Percentiles rank a stretch among this genome's conserved stretches.
Evolutionary conservation across 2,888 invertebrate species (phyloP).

Genomic region (Dryobotodes eremita): DNA sequence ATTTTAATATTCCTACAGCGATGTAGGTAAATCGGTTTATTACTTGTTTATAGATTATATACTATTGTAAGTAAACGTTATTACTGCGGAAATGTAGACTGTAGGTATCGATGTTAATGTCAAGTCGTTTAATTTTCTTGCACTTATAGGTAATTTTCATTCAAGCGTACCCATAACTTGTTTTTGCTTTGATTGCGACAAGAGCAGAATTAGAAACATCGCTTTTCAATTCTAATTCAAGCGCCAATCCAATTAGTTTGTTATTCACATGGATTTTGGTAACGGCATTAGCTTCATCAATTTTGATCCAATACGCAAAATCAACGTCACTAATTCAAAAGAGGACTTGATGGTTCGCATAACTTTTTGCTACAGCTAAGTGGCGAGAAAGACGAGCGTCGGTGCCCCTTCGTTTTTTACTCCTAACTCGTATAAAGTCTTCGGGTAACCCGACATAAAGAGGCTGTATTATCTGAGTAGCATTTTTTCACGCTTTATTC

Average conservation of each 20-base stretch:
- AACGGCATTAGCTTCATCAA: neutral
- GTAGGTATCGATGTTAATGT: slow-evolving; percentile 7
- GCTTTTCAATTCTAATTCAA: neutral
- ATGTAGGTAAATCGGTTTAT: slow-evolving; percentile 55
- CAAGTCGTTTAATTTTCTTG: slow-evolving; percentile 10
- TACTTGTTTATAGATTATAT: slow-evolving; percentile 36
- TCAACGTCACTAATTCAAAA: slow-evolving; percentile 9
- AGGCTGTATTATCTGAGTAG: slow-evolving; percentile 12
- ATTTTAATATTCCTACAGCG: slow-evolving; percentile 56
- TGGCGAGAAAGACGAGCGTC: slow-evolving; percentile 33
- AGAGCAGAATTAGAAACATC: neutral
- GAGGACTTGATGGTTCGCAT: slow-evolving; percentile 8
- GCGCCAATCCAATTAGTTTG: slow-evolving; percentile 1
- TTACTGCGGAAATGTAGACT: slow-evolving; percentile 36
- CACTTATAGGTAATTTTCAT: neutral
- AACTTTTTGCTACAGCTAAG: slow-evolving; percentile 34
- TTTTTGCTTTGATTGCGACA: neutral
- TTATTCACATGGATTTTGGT: slow-evolving; percentile 9
- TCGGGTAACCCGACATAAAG: slow-evolving; percentile 6
- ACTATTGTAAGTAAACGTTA: slow-evolving; percentile 31
- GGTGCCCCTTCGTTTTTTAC: slow-evolving; percentile 43
- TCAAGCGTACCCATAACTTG: neutral
- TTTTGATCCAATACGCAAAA: slow-evolving; percentile 3
- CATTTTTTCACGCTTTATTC: slow-evolving; percentile 29
- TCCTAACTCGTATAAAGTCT: neutral